Evolutionary conservation across 2,797 vertebrate species (phyloP).

Genomic region (Apodemus agrarius): DNA sequence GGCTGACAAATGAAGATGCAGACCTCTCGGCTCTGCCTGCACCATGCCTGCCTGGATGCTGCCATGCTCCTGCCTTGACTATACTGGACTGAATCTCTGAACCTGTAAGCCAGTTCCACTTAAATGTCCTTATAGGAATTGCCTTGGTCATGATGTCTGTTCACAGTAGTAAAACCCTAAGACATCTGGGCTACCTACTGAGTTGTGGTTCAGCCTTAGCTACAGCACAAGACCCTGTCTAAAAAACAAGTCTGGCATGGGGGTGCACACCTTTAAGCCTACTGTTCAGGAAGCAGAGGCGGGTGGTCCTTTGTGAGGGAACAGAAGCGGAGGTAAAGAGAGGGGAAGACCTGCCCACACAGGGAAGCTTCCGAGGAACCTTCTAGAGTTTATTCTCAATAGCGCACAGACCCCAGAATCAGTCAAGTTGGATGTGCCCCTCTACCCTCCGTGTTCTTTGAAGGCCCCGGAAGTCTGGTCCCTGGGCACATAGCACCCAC

Average conservation of each 20-base stretch:
- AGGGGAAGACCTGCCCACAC: not conserved
- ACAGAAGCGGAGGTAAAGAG: not conserved
- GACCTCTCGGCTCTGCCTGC: too few relatives aligned
- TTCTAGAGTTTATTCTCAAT: not conserved
- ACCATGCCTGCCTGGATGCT: too few relatives aligned
- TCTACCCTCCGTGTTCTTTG: not conserved
- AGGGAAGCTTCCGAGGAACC: not conserved
- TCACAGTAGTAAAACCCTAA: too few relatives aligned
- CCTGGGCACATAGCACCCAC: not conserved
- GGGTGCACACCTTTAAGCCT: not conserved
- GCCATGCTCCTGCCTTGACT: too few relatives aligned
- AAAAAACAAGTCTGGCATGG: not conserved
- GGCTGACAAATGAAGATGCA: too few relatives aligned
- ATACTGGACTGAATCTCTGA: too few relatives aligned
- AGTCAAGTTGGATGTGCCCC: not conserved
- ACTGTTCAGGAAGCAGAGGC: not conserved
- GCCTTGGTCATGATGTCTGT: too few relatives aligned
- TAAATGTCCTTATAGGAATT: too few relatives aligned
- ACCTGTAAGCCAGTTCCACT: too few relatives aligned
- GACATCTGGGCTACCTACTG: not conserved
- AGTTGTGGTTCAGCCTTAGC: not conserved
- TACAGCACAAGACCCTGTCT: not conserved
- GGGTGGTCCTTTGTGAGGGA: not conserved
- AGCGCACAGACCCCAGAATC: not conserved
- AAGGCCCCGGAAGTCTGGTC: not conserved